A percentile compares a stretch with the other conserved stretches of the same genome.
Evolutionary conservation across 2,888 invertebrate species (phyloP).

Genomic region (Parochlus steinenii): DNA sequence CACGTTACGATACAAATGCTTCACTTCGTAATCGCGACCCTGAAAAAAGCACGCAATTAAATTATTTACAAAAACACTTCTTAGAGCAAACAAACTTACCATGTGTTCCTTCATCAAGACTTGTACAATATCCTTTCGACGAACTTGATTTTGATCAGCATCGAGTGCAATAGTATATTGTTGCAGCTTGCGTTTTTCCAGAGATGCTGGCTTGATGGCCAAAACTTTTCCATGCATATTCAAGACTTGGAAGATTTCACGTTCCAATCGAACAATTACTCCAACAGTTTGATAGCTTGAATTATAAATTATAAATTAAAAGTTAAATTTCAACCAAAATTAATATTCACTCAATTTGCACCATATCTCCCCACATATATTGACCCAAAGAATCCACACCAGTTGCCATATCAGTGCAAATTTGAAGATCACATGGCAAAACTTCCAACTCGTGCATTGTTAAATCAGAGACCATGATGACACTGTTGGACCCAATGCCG

Average conservation of each 20-base stretch:
- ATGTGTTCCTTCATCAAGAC: slow-evolving; percentile 95
- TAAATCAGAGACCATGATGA: slow-evolving; percentile 89
- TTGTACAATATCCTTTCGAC: slow-evolving; percentile 89
- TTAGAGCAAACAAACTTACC: slow-evolving; percentile 27
- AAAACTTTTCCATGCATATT: slow-evolving; percentile 95
- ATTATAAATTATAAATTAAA: slow-evolving; percentile 13
- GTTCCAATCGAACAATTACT: slow-evolving; percentile 90
- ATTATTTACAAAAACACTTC: slow-evolving; percentile 11
- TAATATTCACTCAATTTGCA: slow-evolving; percentile 66
- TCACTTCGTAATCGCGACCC: slow-evolving; percentile 89
- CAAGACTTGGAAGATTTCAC: slow-evolving; percentile 92
- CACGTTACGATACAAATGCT: slow-evolving; percentile 88
- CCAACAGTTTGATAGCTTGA: slow-evolving; percentile 82
- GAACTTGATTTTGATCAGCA: slow-evolving; percentile 84
- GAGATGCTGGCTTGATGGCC: slow-evolving; percentile 81
- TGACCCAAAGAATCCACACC: slow-evolving; percentile 97
- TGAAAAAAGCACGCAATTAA: slow-evolving; percentile 19
- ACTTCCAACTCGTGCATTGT: slow-evolving; percentile 96
- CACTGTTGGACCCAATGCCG: slow-evolving; percentile 79
- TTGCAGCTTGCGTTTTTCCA: slow-evolving; percentile 81
- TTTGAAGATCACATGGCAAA: slow-evolving; percentile 81
- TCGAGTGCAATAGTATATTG: slow-evolving; percentile 85
- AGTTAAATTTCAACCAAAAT: not conserved
- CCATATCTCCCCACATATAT: slow-evolving; percentile 97
- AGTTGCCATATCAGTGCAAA: slow-evolving; percentile 96